Conservation (phyloP, 2,888 invertebrate genomes). For the Cyaniris semiargus region DNA sequence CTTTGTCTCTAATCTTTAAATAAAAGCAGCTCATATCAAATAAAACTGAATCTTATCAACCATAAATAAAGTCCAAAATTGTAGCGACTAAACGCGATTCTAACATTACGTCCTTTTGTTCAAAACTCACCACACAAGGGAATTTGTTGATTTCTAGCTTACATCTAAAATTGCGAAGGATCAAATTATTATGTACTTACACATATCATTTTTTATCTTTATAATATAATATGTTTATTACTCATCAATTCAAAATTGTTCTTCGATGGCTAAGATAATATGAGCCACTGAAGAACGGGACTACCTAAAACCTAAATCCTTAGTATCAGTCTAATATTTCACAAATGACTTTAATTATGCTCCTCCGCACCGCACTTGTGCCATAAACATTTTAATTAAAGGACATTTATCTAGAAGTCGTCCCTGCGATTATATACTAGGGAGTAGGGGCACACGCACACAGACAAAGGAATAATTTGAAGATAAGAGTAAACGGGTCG, state of each 20-base stretch:
- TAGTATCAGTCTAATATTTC: background rate
- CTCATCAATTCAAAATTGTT: no score
- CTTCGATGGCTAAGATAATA: no score
- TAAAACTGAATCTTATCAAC: conserved; percentile 48
- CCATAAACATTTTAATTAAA: conserved; percentile 19
- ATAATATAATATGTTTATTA: no score
- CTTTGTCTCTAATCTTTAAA: conserved; percentile 69
- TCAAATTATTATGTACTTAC: background rate
- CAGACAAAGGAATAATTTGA: conserved; percentile 52
- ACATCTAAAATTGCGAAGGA: conserved; percentile 23
- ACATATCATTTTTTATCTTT: background rate
- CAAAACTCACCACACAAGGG: conserved; percentile 52
- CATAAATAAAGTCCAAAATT: conserved; percentile 39
- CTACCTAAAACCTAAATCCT: no score
- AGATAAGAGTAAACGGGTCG: conserved; percentile 73
- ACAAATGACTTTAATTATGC: conserved; percentile 1
- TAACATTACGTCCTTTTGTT: conserved; percentile 33
- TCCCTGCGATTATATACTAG: conserved; percentile 11
- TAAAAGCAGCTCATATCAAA: conserved; percentile 47
- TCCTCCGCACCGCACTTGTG: background rate
- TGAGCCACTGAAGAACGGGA: no score
- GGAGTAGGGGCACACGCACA: conserved; percentile 33
- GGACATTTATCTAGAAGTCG: conserved; percentile 14
- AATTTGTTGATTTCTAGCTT: conserved; percentile 61
- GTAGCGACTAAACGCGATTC: conserved; percentile 10